These are phyloP conservation scores for Etheostoma perlongum DNA, from an alignment of 2,797 vertebrate genomes.

Conservation along the genomic window DNA sequence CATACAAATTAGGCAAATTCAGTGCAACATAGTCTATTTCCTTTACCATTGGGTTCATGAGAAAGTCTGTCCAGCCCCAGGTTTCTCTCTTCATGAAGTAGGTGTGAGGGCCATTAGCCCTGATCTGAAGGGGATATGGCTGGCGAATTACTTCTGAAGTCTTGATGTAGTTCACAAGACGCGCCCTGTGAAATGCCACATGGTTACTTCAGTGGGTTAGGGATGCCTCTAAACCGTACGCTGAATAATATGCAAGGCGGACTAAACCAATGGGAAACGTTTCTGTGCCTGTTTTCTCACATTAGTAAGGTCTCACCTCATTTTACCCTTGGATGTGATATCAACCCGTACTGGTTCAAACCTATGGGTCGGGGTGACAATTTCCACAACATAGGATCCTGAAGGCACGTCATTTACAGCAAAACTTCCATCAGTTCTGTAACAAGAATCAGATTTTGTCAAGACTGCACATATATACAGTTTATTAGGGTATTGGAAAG, in stretches of 20 bases:
- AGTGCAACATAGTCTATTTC: not conserved
- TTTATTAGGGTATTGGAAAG: not conserved
- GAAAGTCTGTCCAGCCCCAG: conserved; percentile 99
- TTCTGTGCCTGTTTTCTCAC: not conserved
- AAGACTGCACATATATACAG: not conserved
- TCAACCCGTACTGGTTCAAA: conserved; percentile 97
- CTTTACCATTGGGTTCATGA: conserved; percentile 99
- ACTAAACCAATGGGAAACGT: not conserved
- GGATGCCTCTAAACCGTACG: not conserved
- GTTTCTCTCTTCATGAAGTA: conserved; percentile 99
- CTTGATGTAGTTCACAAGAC: conserved; percentile 97
- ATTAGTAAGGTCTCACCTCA: conserved; percentile 86
- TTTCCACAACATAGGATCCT: conserved; percentile 96
- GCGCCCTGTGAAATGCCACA: conserved; percentile 84
- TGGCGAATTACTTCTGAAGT: conserved; percentile 96
- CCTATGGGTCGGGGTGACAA: conserved; percentile 91
- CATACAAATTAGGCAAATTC: not conserved
- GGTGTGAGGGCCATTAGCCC: conserved; percentile 90
- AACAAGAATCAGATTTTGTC: conserved; percentile 10
- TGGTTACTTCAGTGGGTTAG: not conserved
- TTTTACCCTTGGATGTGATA: conserved; percentile 99
- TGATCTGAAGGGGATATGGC: conserved; percentile 95
- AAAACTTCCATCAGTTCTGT: conserved; percentile 97
- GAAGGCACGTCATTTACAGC: conserved; percentile 97
- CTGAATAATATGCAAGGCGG: not conserved